Conservation (phyloP, 2,113 vertebrate genomes). For the Ptilorrhoa leucosticta region DNA sequence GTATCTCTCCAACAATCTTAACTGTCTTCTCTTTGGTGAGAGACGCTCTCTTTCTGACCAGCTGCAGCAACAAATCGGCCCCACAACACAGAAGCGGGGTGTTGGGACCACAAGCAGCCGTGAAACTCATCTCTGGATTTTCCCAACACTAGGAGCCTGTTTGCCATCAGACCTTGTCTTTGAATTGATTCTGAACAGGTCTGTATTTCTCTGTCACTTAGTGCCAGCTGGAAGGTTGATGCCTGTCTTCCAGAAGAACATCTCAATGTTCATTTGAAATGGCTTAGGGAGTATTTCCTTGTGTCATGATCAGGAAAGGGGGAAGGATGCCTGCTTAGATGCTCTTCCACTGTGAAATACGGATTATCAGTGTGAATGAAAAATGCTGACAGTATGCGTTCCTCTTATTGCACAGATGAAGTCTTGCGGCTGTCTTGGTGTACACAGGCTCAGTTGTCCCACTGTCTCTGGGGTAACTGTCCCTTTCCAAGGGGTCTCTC, state of each 20-base stretch:
- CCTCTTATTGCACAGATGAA: neutral
- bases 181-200: neutral
- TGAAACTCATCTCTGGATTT: neutral
- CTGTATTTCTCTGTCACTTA: neutral
- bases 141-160: neutral
- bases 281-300: neutral
- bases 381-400: neutral
- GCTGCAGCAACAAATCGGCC: neutral
- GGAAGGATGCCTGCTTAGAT: neutral
- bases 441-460: neutral
- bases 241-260: neutral
- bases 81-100: neutral
- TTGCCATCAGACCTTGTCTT: neutral
- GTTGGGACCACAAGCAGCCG: neutral
- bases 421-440: fast-evolving
- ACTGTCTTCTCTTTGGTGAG: neutral
- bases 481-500: neutral
- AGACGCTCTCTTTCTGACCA: neutral
- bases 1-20: neutral
- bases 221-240: neutral
- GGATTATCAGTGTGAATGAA: neutral
- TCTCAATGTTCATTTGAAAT: neutral
- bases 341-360: neutral
- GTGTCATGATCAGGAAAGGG: neutral
- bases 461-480: too few relatives aligned